phyloP scores from a whole-genome alignment of 2,888 invertebrate species.

The Zele albiditarsus region DNA sequence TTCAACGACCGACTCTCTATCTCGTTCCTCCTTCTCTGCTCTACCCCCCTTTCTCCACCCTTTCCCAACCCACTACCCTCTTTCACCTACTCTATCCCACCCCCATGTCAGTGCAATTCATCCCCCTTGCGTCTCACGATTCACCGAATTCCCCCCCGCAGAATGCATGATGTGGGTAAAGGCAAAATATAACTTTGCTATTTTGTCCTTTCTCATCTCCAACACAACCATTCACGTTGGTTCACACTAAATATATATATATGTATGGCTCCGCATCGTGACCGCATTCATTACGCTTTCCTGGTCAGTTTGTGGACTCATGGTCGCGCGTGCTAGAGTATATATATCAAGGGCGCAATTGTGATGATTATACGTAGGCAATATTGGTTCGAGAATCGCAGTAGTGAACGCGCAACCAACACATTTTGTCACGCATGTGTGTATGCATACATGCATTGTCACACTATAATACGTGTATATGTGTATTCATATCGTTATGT shows the following conservation, averaged over 20 bases:
- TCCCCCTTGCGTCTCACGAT: constrained; percentile 34
- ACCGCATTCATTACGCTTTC: constrained; percentile 22
- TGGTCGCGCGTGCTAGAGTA: neutral
- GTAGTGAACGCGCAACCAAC: neutral
- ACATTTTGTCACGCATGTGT: neutral
- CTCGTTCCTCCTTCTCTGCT: constrained; percentile 45
- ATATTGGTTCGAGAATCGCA: neutral
- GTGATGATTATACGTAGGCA: neutral
- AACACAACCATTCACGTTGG: neutral
- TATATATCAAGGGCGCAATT: constrained; percentile 1
- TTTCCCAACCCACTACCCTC: constrained; percentile 1
- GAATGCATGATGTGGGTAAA: constrained; percentile 14
- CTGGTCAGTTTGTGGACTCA: constrained; percentile 31
- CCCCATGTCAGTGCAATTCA: constrained; percentile 16
- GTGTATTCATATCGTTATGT: neutral
- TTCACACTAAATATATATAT: neutral
- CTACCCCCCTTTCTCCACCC: constrained; percentile 37
- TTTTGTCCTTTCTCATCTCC: constrained; percentile 23
- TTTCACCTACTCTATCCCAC: neutral
- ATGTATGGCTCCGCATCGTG: neutral
- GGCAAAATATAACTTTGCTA: constrained; percentile 42
- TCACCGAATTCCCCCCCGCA: constrained; percentile 37
- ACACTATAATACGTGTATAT: neutral
- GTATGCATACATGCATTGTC: neutral
- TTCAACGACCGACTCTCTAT: constrained; percentile 55